Evolutionary conservation across 2,888 invertebrate genomes (phyloP).

Genomic region (Chrysolina haemoptera): DNA sequence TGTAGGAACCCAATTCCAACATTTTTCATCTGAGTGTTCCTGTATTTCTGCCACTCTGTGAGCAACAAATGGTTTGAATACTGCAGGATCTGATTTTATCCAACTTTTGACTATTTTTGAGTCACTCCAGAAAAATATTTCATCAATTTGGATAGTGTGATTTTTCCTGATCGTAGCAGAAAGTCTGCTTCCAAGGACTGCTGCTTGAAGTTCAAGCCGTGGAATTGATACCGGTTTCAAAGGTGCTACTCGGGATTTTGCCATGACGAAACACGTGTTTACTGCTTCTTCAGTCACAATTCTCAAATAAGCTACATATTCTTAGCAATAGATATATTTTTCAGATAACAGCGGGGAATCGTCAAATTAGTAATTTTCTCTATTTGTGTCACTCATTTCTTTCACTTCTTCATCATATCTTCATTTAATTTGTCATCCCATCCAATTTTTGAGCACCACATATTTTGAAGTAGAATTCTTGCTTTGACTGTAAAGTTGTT

Average conservation of each 20-base stretch:
- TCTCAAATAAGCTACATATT: not conserved
- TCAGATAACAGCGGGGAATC: not conserved
- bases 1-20: not conserved
- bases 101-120: not conserved
- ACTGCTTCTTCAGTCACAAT: not conserved
- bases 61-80: too few relatives aligned
- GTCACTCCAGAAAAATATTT: not conserved
- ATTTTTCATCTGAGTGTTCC: not conserved
- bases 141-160: too few relatives aligned
- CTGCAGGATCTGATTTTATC: not conserved
- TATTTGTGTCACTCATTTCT: too few relatives aligned
- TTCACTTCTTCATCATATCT: not conserved
- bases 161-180: not conserved
- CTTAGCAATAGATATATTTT: not conserved
- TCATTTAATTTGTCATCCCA: not conserved
- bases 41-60: not conserved
- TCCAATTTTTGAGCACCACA: not conserved
- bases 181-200: not conserved
- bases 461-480: not conserved
- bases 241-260: not conserved
- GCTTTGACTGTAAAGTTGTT: too few relatives aligned
- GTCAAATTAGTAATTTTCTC: too few relatives aligned
- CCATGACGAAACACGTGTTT: not conserved
- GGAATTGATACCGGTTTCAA: not conserved
- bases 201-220: too few relatives aligned